These are phyloP conservation scores for Galaxias olidus DNA, from an alignment of 2,797 vertebrate species.

Conservation along the genomic window DNA sequence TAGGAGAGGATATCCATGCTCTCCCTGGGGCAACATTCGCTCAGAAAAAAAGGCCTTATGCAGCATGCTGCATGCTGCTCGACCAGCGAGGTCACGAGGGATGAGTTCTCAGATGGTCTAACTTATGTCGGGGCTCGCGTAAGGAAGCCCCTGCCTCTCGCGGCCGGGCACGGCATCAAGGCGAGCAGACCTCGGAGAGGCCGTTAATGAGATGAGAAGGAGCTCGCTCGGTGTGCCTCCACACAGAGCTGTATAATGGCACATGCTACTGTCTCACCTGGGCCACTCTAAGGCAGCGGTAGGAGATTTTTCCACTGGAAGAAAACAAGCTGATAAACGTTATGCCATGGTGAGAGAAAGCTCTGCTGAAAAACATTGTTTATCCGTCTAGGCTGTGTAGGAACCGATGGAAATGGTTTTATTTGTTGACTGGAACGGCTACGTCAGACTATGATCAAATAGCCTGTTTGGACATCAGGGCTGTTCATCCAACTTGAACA, in stretches of 20 bases:
- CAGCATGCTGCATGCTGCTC: constrained; percentile 57
- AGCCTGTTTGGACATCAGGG: neutral
- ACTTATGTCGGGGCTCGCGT: constrained; percentile 64
- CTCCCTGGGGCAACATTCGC: constrained; percentile 62
- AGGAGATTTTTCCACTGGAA: constrained; percentile 42
- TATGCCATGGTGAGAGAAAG: too few species aligned
- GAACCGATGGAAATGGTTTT: too few species aligned
- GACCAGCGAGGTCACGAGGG: constrained; percentile 60
- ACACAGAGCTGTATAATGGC: constrained; percentile 24
- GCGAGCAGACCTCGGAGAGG: constrained; percentile 37
- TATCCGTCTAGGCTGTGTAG: too few species aligned
- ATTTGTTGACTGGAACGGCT: too few species aligned
- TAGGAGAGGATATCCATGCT: constrained; percentile 62
- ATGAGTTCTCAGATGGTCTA: constrained; percentile 69
- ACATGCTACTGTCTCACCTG: constrained; percentile 42
- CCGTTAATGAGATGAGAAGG: constrained; percentile 52
- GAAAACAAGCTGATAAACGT: neutral
- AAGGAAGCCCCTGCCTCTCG: constrained; percentile 53
- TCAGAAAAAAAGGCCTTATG: constrained; percentile 67
- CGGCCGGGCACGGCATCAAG: constrained; percentile 47
- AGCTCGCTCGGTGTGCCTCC: constrained; percentile 33
- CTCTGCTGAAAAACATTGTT: too few species aligned
- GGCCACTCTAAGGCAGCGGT: constrained; percentile 23
- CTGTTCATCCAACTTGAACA: constrained; percentile 32
- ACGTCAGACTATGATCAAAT: neutral